Conservation (phyloP, 2,888 invertebrate species). For the Eilema griseolum region DNA sequence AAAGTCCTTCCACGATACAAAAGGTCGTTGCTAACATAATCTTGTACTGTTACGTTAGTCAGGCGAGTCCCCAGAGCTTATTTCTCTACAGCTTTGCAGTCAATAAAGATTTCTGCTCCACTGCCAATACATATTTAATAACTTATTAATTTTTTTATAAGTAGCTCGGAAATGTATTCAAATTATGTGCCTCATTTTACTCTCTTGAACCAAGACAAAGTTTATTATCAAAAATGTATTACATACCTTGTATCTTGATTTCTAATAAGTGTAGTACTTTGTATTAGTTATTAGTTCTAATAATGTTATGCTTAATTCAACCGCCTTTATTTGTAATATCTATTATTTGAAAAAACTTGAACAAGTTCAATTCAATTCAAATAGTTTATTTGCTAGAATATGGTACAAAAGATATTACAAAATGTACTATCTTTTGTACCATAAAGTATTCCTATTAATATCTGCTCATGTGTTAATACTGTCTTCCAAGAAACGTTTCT, state of each 20-base stretch:
- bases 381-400: no score
- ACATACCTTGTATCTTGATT: background rate
- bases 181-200: background rate
- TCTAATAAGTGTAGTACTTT: no score
- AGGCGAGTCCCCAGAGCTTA: background rate
- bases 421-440: no score
- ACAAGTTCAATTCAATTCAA: no score
- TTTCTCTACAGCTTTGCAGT: background rate
- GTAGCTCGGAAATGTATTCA: background rate
- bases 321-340: no score
- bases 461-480: no score
- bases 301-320: background rate
- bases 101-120: background rate
- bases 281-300: no score
- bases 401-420: no score
- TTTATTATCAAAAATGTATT: background rate
- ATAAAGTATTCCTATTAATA: no score
- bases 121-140: background rate
- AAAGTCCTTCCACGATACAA: background rate
- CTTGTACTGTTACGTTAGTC: background rate
- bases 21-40: conserved; percentile 23
- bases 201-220: no score
- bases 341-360: no score
- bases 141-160: background rate
- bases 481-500: no score